Evolutionary conservation across 2,797 vertebrate genomes (phyloP), one percentile per base, ranked within the genome.

Genomic region (Tolypeutes matacus): DNA sequence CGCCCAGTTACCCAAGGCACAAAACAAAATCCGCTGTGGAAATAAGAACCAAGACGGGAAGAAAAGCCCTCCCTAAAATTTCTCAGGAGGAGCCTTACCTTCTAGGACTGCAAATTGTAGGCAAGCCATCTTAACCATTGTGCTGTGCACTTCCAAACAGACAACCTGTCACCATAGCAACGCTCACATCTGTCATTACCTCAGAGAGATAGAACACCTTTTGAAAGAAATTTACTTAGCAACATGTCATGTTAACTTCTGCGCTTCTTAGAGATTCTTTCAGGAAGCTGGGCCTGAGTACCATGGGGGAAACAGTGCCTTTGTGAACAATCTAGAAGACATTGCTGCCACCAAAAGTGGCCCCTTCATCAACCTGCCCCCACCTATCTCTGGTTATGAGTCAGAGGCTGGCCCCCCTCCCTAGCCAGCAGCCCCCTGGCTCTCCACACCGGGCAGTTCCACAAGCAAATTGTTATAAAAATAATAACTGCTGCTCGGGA

Each of bases 111-210:
- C 49, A 72, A 15, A 7, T 34, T 58, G 29, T 11, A 65, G 17
- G 70, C 34, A 14, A 81, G 92, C 81, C 2, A 0, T 64, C 90
- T 42, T 42, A 89, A 87, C 83, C 60, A 31, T 27, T 14, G n/a
- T 23, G 4, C 53, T 36, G 62, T 64, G 91, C 27, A 83, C 85
- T 69, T 42, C 15, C 6, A 56, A 86, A 6, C 3, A 96, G 86
- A 69, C 80, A 73, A 76, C 87, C 83, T 53, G 80, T 96, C 89
- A 25, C 96, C 96, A 97, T 73, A 87, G 92, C 88, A 96, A 90
- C 93, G 25, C 53, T 14, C 95, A 95, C 72, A 91, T 88, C 89
- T 80, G 80, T 92, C 80, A 78, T 84, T 89, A 80, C 83, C 84
- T 95, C 2, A 0, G 1, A 0, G 0, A 95, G 49, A 91, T 0